phyloP scores from a whole-genome alignment of 2,797 vertebrate species.

The Orientallactaga sibirica region DNA sequence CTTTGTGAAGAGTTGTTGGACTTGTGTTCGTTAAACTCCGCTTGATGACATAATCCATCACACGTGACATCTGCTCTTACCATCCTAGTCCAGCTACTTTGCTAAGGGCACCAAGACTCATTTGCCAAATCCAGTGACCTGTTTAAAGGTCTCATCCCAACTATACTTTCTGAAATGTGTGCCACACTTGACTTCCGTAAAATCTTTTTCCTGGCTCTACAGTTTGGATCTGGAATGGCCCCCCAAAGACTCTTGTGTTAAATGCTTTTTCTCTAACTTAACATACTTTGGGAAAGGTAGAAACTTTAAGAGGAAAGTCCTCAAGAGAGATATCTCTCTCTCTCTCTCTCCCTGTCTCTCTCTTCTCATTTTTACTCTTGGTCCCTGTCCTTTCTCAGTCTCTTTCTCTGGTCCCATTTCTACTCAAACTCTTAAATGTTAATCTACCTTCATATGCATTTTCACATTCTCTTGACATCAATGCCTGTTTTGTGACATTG shows the following conservation, averaged over 20 bases:
- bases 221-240: neutral
- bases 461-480: neutral
- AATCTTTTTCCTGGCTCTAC: neutral
- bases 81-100: neutral
- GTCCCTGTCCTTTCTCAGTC: neutral
- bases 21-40: neutral
- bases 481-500: neutral
- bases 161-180: neutral
- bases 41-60: neutral
- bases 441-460: neutral
- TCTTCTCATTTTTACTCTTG: fast-evolving
- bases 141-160: neutral
- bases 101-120: neutral
- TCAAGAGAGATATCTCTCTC: too few species aligned
- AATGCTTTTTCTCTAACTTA: too few species aligned
- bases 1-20: neutral
- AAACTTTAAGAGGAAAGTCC: neutral
- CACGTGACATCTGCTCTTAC: neutral
- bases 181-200: neutral
- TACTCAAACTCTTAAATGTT: neutral
- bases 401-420: neutral
- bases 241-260: neutral
- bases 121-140: neutral
- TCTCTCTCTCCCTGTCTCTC: neutral
- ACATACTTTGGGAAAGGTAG: neutral